These are phyloP conservation scores for Nymphalis c-album DNA, from an alignment of 2,888 invertebrate genomes.

Conservation along the genomic window DNA sequence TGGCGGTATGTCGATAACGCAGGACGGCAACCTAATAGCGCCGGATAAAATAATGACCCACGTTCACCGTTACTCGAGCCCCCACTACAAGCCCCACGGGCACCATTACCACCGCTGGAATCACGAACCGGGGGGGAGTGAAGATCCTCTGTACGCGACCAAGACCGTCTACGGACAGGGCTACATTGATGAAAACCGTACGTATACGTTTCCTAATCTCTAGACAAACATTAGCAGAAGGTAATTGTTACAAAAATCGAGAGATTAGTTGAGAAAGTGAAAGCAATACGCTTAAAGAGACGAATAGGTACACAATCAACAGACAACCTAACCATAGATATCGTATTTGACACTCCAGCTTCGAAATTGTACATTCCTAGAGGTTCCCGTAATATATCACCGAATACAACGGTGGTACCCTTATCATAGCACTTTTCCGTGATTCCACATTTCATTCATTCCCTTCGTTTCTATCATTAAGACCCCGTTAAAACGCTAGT, in stretches of 20 bases:
- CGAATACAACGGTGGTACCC: slow-evolving; percentile 40
- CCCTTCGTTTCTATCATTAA: slow-evolving; percentile 37
- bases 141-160: slow-evolving; percentile 78
- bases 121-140: slow-evolving; percentile 78
- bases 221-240: slow-evolving; percentile 41
- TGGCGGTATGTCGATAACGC: slow-evolving; percentile 79
- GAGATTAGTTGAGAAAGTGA: slow-evolving; percentile 53
- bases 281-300: slow-evolving; percentile 30
- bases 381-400: slow-evolving; percentile 41
- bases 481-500: slow-evolving; percentile 36
- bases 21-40: slow-evolving; percentile 77
- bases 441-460: slow-evolving; percentile 40
- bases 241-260: slow-evolving; percentile 25
- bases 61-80: slow-evolving; percentile 77
- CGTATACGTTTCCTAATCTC: slow-evolving; percentile 66
- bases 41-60: slow-evolving; percentile 79
- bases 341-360: slow-evolving; percentile 75
- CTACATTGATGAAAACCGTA: slow-evolving; percentile 81
- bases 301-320: slow-evolving; percentile 56
- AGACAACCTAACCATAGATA: slow-evolving; percentile 77
- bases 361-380: slow-evolving; percentile 65
- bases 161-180: slow-evolving; percentile 80
- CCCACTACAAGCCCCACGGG: slow-evolving; percentile 78
- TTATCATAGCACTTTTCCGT: slow-evolving; percentile 37
- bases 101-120: slow-evolving; percentile 78